Conservation (phyloP, 1,140 invertebrate species). For the Lepidurus arcticus region DNA sequence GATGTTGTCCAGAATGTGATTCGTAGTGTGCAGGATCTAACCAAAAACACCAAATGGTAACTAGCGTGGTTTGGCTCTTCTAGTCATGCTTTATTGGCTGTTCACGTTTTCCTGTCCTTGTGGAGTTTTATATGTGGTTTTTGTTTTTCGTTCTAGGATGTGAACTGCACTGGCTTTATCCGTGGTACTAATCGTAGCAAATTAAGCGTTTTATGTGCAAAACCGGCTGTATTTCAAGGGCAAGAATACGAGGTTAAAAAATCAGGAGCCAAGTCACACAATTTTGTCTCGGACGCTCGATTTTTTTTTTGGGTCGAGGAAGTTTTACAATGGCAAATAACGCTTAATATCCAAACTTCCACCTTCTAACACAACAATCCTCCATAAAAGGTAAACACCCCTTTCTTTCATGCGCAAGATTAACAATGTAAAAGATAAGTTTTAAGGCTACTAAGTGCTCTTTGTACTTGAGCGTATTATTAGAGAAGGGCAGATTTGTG, state of each 20-base stretch:
- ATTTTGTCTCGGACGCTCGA: neutral
- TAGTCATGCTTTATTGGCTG: neutral
- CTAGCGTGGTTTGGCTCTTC: neutral
- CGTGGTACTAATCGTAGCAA: neutral
- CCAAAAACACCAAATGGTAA: conserved; percentile 41
- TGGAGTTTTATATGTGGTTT: neutral
- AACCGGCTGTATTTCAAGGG: conserved; percentile 19
- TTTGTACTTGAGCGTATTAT: conserved; percentile 7
- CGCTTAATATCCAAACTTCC: neutral
- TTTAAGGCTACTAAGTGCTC: conserved; percentile 12
- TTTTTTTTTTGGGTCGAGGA: neutral
- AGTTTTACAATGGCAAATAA: neutral
- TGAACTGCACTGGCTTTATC: neutral
- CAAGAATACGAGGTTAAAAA: conserved; percentile 15
- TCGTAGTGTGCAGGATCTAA: conserved; percentile 44
- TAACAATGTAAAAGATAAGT: conserved; percentile 11
- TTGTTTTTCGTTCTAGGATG: conserved; percentile 17
- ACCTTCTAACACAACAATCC: conserved; percentile 4
- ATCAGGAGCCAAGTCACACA: conserved; percentile 7
- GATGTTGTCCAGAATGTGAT: conserved; percentile 58
- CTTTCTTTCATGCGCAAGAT: conserved; percentile 20
- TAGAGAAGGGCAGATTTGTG: conserved; percentile 4
- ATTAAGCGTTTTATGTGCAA: conserved; percentile 13
- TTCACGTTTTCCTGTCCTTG: neutral
- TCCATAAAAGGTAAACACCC: conserved; percentile 3